A percentile compares a stretch with the other conserved stretches of the same genome.
Conservation (phyloP, 2,113 vertebrate species). For the Mus musculus region GRCm39 chr12:13388001-13388500, state of each 20-base stretch:
- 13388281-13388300: neutral
- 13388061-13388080: neutral
- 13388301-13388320: neutral
- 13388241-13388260: neutral
- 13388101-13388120: neutral
- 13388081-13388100: neutral
- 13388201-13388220: neutral
- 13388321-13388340: neutral
- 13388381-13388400: neutral
- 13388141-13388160: too few species aligned
- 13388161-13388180: too few species aligned
- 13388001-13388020: neutral
- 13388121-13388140: neutral
- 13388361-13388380: neutral
- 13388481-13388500: neutral
- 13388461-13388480: neutral
- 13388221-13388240: neutral
- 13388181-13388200: too few species aligned
- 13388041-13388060: neutral
- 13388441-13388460: neutral
- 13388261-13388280: too few species aligned
- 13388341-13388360: neutral
- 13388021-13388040: neutral
- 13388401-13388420: neutral
- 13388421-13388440: neutral